Percentiles rank a stretch among this genome's conserved stretches.
Evolutionary conservation across 2,113 vertebrate species (phyloP).

Genomic region (Propithecus coquereli): DNA sequence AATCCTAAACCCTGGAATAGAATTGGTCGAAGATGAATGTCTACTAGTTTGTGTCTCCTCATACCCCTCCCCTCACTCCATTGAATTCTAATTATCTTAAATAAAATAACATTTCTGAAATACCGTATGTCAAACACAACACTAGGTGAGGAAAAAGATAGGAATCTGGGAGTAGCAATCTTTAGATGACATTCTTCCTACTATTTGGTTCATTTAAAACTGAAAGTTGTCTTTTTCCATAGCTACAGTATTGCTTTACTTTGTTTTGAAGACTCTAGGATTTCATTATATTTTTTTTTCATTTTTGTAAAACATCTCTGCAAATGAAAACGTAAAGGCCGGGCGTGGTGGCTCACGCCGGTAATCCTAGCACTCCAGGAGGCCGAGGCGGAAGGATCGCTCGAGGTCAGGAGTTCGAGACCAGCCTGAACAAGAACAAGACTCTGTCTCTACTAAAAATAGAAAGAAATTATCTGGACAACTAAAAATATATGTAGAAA

Average conservation of each 20-base stretch:
- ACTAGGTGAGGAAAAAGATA: background rate
- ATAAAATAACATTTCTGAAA: conserved; percentile 9
- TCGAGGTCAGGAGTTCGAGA: no score
- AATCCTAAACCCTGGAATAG: background rate
- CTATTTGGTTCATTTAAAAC: background rate
- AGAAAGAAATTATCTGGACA: no score
- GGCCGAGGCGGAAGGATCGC: no score
- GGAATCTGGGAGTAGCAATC: background rate
- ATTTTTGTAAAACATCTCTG: background rate
- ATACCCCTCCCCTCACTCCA: rapidly evolving
- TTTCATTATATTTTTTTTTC: background rate
- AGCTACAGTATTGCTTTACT: background rate
- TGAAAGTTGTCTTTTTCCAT: background rate
- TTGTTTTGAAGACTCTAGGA: background rate
- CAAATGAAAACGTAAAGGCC: background rate
- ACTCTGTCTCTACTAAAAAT: no score
- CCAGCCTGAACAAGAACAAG: no score
- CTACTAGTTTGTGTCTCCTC: background rate
- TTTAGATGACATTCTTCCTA: background rate
- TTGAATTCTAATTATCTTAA: background rate
- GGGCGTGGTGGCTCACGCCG: no score
- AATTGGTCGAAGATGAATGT: background rate
- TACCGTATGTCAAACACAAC: background rate
- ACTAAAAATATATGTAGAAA: no score
- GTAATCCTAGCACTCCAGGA: no score